These are phyloP conservation scores for Paraplagusia blochii DNA, from an alignment of 2,113 vertebrate genomes.

Conservation along the genomic window DNA sequence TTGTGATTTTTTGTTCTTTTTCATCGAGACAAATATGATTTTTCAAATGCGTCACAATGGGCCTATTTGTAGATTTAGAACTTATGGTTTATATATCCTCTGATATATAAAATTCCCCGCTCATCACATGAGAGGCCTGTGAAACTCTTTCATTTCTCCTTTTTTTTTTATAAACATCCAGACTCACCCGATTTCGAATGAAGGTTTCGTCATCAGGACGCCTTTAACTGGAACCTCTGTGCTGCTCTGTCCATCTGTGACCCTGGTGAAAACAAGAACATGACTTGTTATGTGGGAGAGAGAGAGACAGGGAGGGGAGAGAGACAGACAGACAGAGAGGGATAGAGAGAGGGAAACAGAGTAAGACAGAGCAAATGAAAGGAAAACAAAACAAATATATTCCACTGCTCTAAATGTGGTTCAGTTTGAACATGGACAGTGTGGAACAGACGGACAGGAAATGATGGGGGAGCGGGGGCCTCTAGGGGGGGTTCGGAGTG, in stretches of 20 bases:
- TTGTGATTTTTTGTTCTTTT: too few species aligned
- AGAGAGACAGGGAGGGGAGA: slow-evolving; percentile 29
- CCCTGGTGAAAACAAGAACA: slow-evolving; percentile 58
- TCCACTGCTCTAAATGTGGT: slow-evolving; percentile 71
- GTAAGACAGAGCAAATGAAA: slow-evolving; percentile 54
- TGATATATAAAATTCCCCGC: too few species aligned
- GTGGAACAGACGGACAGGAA: slow-evolving; percentile 41
- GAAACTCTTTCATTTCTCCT: too few species aligned
- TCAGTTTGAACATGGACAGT: slow-evolving; percentile 48
- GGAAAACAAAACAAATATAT: slow-evolving; percentile 70
- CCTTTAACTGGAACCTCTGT: slow-evolving; percentile 15
- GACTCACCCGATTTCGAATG: too few species aligned
- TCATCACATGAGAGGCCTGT: too few species aligned
- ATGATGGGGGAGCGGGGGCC: slow-evolving; percentile 4
- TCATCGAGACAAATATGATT: too few species aligned
- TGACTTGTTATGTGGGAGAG: slow-evolving; percentile 33
- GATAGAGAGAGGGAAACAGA: slow-evolving; percentile 12
- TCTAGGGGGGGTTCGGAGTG: neutral
- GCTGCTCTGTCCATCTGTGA: slow-evolving; percentile 33
- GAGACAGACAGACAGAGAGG: too few species aligned
- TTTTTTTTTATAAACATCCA: too few species aligned
- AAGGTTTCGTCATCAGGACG: too few species aligned
- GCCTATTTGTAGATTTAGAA: too few species aligned
- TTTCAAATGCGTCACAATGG: too few species aligned
- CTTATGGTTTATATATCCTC: too few species aligned